Percentiles rank a stretch among this genome's conserved stretches.
phyloP scores from a whole-genome alignment of 2,888 invertebrate genomes.

The Mesorhabditis spiculigera region DNA sequence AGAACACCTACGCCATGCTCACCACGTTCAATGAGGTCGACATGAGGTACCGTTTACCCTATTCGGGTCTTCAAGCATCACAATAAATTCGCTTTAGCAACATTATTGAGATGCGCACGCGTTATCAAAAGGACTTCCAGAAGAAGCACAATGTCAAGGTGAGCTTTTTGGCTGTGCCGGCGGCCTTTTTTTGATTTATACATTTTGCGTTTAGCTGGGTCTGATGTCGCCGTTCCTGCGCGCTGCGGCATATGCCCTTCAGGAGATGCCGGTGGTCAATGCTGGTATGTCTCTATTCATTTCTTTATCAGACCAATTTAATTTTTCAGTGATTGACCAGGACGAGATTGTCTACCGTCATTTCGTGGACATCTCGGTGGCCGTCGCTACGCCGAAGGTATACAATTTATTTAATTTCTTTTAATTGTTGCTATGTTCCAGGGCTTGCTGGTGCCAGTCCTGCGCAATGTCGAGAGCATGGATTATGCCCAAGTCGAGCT shows the following conservation, averaged over 20 bases:
- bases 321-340: slow-evolving; percentile 77
- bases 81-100: slow-evolving; percentile 66
- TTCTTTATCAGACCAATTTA: neutral
- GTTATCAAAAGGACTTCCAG: slow-evolving; percentile 80
- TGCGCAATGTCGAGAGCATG: slow-evolving; percentile 71
- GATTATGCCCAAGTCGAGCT: slow-evolving; percentile 92
- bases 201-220: slow-evolving; percentile 68
- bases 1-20: slow-evolving; percentile 95
- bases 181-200: neutral
- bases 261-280: slow-evolving; percentile 92
- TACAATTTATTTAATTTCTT: neutral
- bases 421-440: neutral
- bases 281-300: slow-evolving; percentile 65
- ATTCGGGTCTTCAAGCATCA: neutral
- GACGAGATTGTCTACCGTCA: slow-evolving; percentile 84
- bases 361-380: slow-evolving; percentile 96
- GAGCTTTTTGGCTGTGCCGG: neutral
- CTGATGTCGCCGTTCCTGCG: slow-evolving; percentile 96
- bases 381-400: slow-evolving; percentile 91
- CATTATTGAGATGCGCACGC: slow-evolving; percentile 88
- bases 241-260: slow-evolving; percentile 86
- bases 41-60: slow-evolving; percentile 73
- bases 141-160: slow-evolving; percentile 87
- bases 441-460: slow-evolving; percentile 37
- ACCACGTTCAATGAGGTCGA: slow-evolving; percentile 99